Base-by-base conservation (phyloP, 2,888 invertebrate species). In the Eueremaeus valkanovi region DNA sequence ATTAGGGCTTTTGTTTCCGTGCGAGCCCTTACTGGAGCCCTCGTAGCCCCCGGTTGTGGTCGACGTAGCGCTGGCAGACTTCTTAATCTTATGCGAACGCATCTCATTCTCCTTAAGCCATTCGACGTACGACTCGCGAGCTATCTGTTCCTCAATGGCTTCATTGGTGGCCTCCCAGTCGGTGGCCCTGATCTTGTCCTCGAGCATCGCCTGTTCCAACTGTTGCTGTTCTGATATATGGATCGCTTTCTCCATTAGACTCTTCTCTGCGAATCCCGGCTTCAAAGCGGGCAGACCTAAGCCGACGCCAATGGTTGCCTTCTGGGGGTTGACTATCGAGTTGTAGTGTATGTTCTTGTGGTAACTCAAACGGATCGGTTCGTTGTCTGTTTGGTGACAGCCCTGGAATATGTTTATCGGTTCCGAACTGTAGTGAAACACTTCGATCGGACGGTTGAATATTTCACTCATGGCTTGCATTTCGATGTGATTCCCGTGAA, bases 81-180 rank as follows among this genome's bases (percentile, higher is more conserved):
- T 55, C 18, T 40, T 70, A 29, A 36, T 75, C n/a, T 73, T 78
- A 29, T 58, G 55, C 9, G 55, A 55, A 33, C 80, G 85, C 81
- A 87, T 86, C 82, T 89, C 87, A 81, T 88, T 88, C 74, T 89
- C 89, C 77, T 88, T 86, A 70, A 90, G 85, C 89, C 90, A 92
- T 82, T 92, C 91, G 70, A 92, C 86, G 83, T 92, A 92, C 55
- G 91, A 92, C 84, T 93, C 92, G 21, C 92, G 85, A 6, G 92
- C 92, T 13, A 80, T 90, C 85, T 92, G 92, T 82, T 93, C 92
- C 81, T 92, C 91, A 75, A 93, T 89, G n/a, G 91, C 91, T 83
- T 93, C 92, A 82, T 92, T 92, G 0, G 93, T 94, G 11, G 93
- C 90, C 83, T 94, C 93, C 92, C 92, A 93, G 83, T 94, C 93